Conservation (phyloP, 2,888 invertebrate genomes). For the Eurytoma californica region DNA sequence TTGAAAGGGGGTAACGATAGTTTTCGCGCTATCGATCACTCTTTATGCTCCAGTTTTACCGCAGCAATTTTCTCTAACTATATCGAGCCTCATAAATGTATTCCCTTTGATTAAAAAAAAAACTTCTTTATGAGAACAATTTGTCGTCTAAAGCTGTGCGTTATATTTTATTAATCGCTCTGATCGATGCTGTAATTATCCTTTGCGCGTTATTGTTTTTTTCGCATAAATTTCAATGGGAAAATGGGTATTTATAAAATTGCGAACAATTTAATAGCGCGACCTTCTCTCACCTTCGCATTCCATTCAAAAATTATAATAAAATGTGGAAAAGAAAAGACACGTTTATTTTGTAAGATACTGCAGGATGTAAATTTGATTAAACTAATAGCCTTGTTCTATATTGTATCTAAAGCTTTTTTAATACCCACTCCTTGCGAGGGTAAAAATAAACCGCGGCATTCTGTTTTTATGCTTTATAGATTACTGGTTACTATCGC, state of each 20-base stretch:
- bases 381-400: constrained; percentile 13
- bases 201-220: too few relatives aligned
- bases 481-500: constrained; percentile 1
- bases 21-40: background rate
- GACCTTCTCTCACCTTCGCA: background rate
- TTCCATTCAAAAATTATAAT: background rate
- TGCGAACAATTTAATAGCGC: too few relatives aligned
- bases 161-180: background rate
- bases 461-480: constrained; percentile 1
- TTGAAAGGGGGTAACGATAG: too few relatives aligned
- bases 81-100: constrained; percentile 8
- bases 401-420: constrained; percentile 28
- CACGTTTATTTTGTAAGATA: too few relatives aligned
- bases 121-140: background rate
- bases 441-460: constrained; percentile 20
- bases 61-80: background rate
- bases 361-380: background rate
- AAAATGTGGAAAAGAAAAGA: too few relatives aligned
- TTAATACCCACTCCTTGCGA: background rate
- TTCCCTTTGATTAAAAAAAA: background rate
- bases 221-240: too few relatives aligned
- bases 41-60: background rate
- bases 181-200: background rate
- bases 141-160: too few relatives aligned
- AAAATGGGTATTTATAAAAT: too few relatives aligned